These are phyloP conservation scores for Metalampra italica DNA, from an alignment of 2,888 invertebrate species.

Conservation along the genomic window DNA sequence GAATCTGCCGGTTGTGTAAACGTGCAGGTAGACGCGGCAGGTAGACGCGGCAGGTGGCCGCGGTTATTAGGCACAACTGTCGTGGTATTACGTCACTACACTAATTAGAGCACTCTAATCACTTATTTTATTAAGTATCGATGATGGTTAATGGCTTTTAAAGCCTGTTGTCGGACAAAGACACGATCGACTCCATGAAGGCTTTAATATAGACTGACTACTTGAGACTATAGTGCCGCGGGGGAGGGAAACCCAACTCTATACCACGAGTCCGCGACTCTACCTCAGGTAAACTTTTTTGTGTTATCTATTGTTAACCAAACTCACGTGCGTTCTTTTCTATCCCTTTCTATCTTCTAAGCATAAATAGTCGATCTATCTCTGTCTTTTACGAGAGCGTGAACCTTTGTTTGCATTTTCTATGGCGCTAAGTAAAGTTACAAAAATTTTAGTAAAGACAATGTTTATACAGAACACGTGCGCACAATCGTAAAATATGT, in stretches of 20 bases:
- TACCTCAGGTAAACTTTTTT: conserved; percentile 70
- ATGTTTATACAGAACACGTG: conserved; percentile 39
- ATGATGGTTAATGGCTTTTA: not conserved
- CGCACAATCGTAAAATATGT: conserved; percentile 29
- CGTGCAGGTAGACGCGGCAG: conserved; percentile 40
- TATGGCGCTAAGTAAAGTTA: conserved; percentile 47
- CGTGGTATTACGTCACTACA: conserved; percentile 30
- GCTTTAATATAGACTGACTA: conserved; percentile 55
- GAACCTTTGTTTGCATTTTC: conserved; percentile 65
- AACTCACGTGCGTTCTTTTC: conserved; percentile 60
- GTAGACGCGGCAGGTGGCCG: conserved; percentile 50
- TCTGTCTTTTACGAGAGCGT: conserved; percentile 32
- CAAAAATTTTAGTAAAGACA: conserved; percentile 37
- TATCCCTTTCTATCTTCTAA: conserved; percentile 45
- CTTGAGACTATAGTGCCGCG: conserved; percentile 28
- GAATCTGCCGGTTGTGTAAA: conserved; percentile 48
- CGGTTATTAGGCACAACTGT: conserved; percentile 36
- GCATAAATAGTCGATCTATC: conserved; percentile 26
- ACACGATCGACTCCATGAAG: conserved; percentile 45
- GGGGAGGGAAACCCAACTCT: conserved; percentile 41
- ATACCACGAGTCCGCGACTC: conserved; percentile 7
- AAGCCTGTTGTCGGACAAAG: conserved; percentile 9
- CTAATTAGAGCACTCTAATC: conserved; percentile 31
- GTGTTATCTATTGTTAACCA: conserved; percentile 71
- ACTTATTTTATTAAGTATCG: conserved; percentile 19